A percentile compares a stretch with the other conserved stretches of the same genome.
phyloP scores from a whole-genome alignment of 2,888 invertebrate species.

The Melieria omissa region DNA sequence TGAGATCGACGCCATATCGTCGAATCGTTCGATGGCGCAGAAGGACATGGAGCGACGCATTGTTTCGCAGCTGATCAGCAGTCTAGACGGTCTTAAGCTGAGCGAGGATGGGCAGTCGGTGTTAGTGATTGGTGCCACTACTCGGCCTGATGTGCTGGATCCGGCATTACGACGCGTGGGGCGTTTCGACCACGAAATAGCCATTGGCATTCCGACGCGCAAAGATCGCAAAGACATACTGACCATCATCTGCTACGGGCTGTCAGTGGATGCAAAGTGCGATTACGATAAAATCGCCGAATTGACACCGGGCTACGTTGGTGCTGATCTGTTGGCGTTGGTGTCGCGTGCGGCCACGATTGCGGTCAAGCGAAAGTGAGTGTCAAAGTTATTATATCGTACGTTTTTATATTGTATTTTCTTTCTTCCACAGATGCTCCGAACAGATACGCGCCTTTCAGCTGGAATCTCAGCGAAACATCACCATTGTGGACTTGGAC shows the following conservation, averaged over 20 bases:
- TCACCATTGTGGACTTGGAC: slow-evolving; percentile 63
- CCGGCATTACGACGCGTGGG: slow-evolving; percentile 92
- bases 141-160: slow-evolving; percentile 91
- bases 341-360: slow-evolving; percentile 88
- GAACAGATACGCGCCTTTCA: slow-evolving; percentile 60
- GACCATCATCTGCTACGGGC: slow-evolving; percentile 74
- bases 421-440: slow-evolving; percentile 50
- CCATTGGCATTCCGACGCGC: slow-evolving; percentile 91
- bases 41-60: slow-evolving; percentile 97
- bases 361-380: slow-evolving; percentile 77
- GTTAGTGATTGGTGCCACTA: slow-evolving; percentile 95
- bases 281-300: slow-evolving; percentile 80
- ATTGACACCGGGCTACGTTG: slow-evolving; percentile 95
- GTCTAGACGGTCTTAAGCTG: slow-evolving; percentile 78
- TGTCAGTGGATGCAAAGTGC: slow-evolving; percentile 77
- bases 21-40: slow-evolving; percentile 88
- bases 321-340: slow-evolving; percentile 89
- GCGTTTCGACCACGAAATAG: slow-evolving; percentile 93
- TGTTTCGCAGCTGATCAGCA: slow-evolving; percentile 90
- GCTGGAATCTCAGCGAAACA: slow-evolving; percentile 57
- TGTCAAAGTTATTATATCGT: slow-evolving; percentile 48
- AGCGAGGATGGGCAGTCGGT: slow-evolving; percentile 63
- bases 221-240: slow-evolving; percentile 85
- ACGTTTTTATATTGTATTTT: background rate
- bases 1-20: slow-evolving; percentile 96